Evolutionary conservation across 2,797 vertebrate genomes (phyloP).

Genomic region (Peromyscus attwateri): DNA sequence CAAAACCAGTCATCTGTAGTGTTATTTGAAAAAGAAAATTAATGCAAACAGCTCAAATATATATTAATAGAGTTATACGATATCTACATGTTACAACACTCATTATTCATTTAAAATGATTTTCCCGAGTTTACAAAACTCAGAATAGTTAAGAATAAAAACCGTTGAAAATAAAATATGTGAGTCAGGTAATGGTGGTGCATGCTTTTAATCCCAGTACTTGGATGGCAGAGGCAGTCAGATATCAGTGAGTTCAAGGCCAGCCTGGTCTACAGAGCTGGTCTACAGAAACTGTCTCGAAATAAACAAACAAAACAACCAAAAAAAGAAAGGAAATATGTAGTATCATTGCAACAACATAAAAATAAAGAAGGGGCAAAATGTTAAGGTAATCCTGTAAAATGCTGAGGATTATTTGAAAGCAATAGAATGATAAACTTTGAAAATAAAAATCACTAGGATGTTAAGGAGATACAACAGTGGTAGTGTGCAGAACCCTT

Average conservation of each 20-base stretch:
- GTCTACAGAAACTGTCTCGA: background rate
- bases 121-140: constrained; percentile 13
- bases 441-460: background rate
- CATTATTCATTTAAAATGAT: constrained; percentile 32
- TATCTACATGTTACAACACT: background rate
- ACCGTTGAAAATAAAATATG: constrained; percentile 8
- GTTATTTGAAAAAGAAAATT: constrained; percentile 1
- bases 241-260: background rate
- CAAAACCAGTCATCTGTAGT: background rate
- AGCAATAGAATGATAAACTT: background rate
- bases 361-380: constrained; percentile 26
- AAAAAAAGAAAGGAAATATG: background rate
- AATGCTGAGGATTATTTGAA: constrained; percentile 43
- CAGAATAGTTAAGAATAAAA: constrained; percentile 15
- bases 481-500: background rate
- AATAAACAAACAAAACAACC: background rate
- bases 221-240: background rate
- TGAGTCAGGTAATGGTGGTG: background rate
- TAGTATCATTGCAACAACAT: background rate
- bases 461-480: constrained; percentile 22
- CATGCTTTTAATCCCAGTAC: background rate
- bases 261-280: background rate
- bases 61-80: background rate
- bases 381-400: background rate
- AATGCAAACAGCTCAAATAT: constrained; percentile 41